phyloP scores from a whole-genome alignment of 2,888 invertebrate genomes.

The Leucophenga maculata region DNA sequence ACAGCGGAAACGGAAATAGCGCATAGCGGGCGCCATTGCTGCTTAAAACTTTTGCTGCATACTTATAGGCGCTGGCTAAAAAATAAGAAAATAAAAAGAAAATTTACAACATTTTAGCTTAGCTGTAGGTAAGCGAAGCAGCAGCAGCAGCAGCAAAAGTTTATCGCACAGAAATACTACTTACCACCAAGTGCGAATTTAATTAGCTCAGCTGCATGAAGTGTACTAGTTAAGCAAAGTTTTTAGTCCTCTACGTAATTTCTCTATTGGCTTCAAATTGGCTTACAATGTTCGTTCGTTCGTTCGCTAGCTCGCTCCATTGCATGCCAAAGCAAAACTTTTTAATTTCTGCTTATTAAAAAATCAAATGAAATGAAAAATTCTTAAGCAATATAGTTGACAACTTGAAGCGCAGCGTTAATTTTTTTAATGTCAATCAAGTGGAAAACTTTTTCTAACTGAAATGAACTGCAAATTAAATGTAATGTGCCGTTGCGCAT shows the following conservation, averaged over 20 bases:
- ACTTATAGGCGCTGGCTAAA: not conserved
- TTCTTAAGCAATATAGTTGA: not conserved
- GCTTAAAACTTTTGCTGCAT: conserved; percentile 14
- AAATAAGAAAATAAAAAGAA: not conserved
- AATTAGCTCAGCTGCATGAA: too few species aligned
- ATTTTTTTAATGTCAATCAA: not conserved
- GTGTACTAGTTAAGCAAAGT: too few species aligned
- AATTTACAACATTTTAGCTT: not conserved
- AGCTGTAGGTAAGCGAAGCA: not conserved
- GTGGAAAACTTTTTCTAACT: not conserved
- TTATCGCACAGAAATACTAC: too few species aligned
- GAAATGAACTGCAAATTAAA: not conserved
- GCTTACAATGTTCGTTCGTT: too few species aligned
- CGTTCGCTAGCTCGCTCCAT: too few species aligned
- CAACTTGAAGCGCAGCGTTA: not conserved
- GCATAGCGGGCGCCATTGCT: not conserved
- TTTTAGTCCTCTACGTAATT: too few species aligned
- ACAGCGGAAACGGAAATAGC: conserved; percentile 13
- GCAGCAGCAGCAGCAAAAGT: too few species aligned
- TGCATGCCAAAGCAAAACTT: too few species aligned
- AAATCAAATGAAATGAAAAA: too few species aligned
- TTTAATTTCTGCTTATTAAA: too few species aligned
- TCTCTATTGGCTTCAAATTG: too few species aligned
- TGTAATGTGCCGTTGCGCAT: not conserved
- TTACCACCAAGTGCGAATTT: too few species aligned